Evolutionary conservation across 2,888 invertebrate species (phyloP).

Genomic region (Synanthedon vespiformis): DNA sequence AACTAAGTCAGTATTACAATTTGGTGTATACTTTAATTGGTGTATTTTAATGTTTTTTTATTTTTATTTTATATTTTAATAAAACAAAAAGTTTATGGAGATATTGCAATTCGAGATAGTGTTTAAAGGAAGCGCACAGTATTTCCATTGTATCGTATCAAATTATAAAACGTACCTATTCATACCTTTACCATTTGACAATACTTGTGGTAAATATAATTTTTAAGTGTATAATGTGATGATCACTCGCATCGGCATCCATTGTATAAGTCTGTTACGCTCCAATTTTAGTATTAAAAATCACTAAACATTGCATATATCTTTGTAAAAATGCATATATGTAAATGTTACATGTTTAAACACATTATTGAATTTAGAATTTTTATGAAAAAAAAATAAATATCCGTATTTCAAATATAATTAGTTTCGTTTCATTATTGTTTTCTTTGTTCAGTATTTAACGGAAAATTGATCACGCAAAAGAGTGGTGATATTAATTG

Average conservation of each 20-base stretch:
- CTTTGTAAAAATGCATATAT: constrained; percentile 72
- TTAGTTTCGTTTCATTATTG: constrained; percentile 49
- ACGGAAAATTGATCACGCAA: too few species aligned
- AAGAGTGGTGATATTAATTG: too few species aligned
- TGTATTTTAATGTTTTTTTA: neutral
- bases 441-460: constrained; percentile 10
- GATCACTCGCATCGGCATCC: constrained; percentile 42
- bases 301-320: constrained; percentile 70
- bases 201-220: constrained; percentile 68
- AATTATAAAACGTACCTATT: constrained; percentile 21
- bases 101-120: constrained; percentile 46
- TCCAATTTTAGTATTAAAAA: constrained; percentile 65
- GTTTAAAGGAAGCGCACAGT: constrained; percentile 58
- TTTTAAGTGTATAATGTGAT: constrained; percentile 64
- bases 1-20: constrained; percentile 40
- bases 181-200: constrained; percentile 63
- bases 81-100: constrained; percentile 31
- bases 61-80: neutral
- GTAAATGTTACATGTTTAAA: constrained; percentile 72
- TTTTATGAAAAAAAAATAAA: constrained; percentile 72
- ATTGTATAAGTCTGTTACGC: constrained; percentile 54
- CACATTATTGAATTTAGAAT: constrained; percentile 72
- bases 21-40: constrained; percentile 15
- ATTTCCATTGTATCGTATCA: constrained; percentile 45
- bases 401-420: constrained; percentile 71